Base-by-base conservation (phyloP, 92 coral and sea anemone species). In the Plumapathes pennacea region DNA sequence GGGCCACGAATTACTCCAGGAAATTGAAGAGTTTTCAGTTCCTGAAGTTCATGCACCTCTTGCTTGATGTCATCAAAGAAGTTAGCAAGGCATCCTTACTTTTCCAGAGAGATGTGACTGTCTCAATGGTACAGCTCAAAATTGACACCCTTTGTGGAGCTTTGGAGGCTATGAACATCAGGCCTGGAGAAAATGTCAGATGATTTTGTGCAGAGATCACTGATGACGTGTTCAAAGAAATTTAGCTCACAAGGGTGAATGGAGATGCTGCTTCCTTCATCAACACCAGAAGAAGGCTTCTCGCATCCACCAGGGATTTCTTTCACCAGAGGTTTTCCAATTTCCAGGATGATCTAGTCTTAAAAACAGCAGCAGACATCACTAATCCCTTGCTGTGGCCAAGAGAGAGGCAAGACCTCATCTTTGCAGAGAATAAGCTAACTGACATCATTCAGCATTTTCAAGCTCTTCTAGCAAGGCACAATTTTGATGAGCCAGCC, bases 11-110 rank as follows among this genome's bases (percentile, higher is more conserved):
- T 31, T 65, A 67, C 63, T 53, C 74, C 24, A 67, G 43, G 63
- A 67, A 52, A 46, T 67, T 52, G 54, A 67, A 54, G 63, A 53
- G 37, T 54, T 67, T 26, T 67, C 51, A 67, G 25, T 40, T 67
- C 50, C 27, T 65, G 62, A 67, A 67, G 40, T 67, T 67, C 50
- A 53, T 67, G 74, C 62, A 67, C 74, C 74, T 67, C 37, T 42
- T 67, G 32, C 74, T 67, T 43, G 63, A 67, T 52, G 63, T 67
- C 54, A 53, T 46, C 48, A 67, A 43, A 38, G 63, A 67, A 46
- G 40, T 67, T 30, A 64, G 72, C 60, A 50, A 64, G 36, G 51
- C 50, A 64, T 64, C 61, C 19, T 38, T 50, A 51, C 43, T 54
- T 54, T 67, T 54, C n/a, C 36, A 54, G 54, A 38, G 71, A 63